Conservation (phyloP, 2,888 invertebrate genomes). For the Hecatera dysodea region DNA sequence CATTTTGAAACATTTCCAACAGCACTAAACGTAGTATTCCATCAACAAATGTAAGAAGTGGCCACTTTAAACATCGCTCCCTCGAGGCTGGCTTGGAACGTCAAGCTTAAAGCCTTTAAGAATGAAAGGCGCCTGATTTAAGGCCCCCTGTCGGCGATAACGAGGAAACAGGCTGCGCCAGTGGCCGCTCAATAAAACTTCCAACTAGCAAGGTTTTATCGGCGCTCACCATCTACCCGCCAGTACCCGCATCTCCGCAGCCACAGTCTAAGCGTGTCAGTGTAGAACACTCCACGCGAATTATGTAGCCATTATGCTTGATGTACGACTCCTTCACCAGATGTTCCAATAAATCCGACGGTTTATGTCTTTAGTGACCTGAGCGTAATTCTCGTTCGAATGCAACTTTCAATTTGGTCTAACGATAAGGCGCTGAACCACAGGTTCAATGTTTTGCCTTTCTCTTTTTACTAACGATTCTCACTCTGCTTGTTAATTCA, state of each 20-base stretch:
- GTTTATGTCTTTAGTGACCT: conserved; percentile 54
- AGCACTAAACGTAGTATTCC: conserved; percentile 55
- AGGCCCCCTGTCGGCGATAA: conserved; percentile 86
- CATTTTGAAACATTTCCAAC: conserved; percentile 57
- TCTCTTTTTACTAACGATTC: conserved; percentile 39
- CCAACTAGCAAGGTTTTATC: conserved; percentile 78
- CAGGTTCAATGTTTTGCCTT: conserved; percentile 31
- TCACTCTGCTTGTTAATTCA: conserved; percentile 25
- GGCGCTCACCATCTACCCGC: conserved; percentile 78
- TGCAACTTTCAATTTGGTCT: conserved; percentile 53
- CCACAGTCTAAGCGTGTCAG: conserved; percentile 82
- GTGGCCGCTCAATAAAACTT: conserved; percentile 85
- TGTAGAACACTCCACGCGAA: conserved; percentile 79
- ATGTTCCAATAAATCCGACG: conserved; percentile 75
- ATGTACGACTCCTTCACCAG: conserved; percentile 76
- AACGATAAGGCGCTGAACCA: conserved; percentile 18
- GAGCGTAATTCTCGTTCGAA: conserved; percentile 34
- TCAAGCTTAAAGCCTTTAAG: conserved; percentile 81
- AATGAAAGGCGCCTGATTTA: conserved; percentile 87
- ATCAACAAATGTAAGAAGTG: conserved; percentile 65
- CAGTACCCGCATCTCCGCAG: conserved; percentile 80
- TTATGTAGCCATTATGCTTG: conserved; percentile 83
- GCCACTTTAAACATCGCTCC: conserved; percentile 69
- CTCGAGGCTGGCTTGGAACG: conserved; percentile 73
- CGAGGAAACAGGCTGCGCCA: conserved; percentile 84